phyloP scores from a whole-genome alignment of 2,797 vertebrate genomes.

The Masticophis lateralis region DNA sequence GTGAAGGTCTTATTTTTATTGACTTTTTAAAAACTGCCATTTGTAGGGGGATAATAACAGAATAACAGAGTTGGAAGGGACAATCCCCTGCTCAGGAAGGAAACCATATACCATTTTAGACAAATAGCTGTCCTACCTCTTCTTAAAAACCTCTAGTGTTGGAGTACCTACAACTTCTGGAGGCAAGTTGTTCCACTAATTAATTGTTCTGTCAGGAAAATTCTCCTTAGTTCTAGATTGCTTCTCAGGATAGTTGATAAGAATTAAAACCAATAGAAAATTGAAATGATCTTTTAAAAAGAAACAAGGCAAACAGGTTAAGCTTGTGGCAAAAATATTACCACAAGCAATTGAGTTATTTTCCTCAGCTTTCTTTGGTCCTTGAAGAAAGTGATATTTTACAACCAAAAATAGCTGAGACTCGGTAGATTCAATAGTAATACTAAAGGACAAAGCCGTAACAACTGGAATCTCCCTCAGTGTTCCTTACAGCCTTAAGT shows the following conservation, averaged over 20 bases:
- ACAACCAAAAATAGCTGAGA: not conserved
- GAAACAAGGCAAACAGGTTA: not conserved
- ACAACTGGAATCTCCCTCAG: not conserved
- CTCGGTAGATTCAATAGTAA: not conserved
- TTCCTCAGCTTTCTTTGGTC: not conserved
- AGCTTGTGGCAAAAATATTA: not conserved
- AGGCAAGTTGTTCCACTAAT: not conserved
- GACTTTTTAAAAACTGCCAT: not conserved
- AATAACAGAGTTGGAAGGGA: not conserved
- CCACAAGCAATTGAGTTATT: not conserved
- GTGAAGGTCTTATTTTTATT: not conserved
- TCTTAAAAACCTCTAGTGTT: not conserved
- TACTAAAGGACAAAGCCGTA: not conserved
- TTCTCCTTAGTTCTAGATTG: not conserved
- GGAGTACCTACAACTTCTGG: not conserved
- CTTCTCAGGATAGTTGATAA: not conserved
- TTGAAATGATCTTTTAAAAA: not conserved
- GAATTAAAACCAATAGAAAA: not conserved
- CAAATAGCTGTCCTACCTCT: not conserved
- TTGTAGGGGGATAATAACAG: not conserved
- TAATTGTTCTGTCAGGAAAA: not conserved
- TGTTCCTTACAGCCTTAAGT: not conserved
- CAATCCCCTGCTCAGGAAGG: not conserved
- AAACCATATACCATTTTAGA: not conserved
- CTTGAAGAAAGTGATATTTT: not conserved